Evolutionary conservation across 2,888 invertebrate genomes (phyloP).

Genomic region (Axea sp.): DNA sequence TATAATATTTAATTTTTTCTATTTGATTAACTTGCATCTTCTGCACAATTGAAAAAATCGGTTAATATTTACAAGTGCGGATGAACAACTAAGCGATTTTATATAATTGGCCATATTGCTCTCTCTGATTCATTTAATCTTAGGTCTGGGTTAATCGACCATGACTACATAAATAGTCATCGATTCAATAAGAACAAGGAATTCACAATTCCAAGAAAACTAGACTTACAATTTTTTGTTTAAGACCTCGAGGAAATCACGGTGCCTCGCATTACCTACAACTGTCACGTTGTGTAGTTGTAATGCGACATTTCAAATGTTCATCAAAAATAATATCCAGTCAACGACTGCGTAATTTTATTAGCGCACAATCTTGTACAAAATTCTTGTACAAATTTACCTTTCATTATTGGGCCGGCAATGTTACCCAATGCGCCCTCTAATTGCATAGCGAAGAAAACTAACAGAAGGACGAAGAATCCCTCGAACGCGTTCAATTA

Average conservation of each 20-base stretch:
- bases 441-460: conserved; percentile 56
- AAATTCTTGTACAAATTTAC: conserved; percentile 49
- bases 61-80: conserved; percentile 2
- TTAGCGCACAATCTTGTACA: conserved; percentile 33
- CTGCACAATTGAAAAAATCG: too few species aligned
- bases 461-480: conserved; percentile 53
- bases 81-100: conserved; percentile 11
- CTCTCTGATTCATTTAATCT: conserved; percentile 44
- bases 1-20: too few species aligned
- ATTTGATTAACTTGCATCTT: too few species aligned
- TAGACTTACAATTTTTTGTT: conserved; percentile 28
- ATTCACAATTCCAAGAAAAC: conserved; percentile 36
- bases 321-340: conserved; percentile 8
- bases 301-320: conserved; percentile 6
- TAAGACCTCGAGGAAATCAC: conserved; percentile 22
- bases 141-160: conserved; percentile 43
- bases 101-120: conserved; percentile 25
- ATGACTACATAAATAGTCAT: conserved; percentile 48
- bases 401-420: conserved; percentile 41
- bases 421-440: conserved; percentile 44
- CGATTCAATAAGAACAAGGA: conserved; percentile 24
- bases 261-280: conserved; percentile 12
- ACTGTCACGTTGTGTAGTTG: conserved; percentile 8
- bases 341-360: conserved; percentile 35
- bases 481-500: conserved; percentile 62